Percentiles rank a stretch among this genome's conserved stretches.
Conservation (phyloP, 2,113 vertebrate genomes). For the Ceyx cyanopectus region DNA sequence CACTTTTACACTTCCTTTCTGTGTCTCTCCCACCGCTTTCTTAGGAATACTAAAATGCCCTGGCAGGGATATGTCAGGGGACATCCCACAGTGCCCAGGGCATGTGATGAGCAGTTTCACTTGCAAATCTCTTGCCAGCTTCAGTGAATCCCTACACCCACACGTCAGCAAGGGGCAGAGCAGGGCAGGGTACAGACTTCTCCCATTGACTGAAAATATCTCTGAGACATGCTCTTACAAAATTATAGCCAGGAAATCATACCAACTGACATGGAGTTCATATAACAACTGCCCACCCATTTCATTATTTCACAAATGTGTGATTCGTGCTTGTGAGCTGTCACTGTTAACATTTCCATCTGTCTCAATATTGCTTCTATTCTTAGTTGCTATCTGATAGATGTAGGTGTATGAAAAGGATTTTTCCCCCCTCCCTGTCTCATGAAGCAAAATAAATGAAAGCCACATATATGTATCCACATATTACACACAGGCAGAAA, state of each 20-base stretch:
- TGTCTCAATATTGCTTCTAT: slow-evolving; percentile 76
- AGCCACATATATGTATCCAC: slow-evolving; percentile 1
- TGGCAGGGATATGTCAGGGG: neutral
- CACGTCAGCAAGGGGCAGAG: neutral
- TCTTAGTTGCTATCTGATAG: slow-evolving; percentile 68
- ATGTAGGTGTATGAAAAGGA: slow-evolving; percentile 70
- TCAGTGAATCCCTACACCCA: slow-evolving; percentile 50
- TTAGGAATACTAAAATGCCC: neutral
- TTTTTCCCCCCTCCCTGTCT: slow-evolving; percentile 33
- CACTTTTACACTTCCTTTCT: neutral
- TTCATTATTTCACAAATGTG: slow-evolving; percentile 76
- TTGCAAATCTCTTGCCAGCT: neutral
- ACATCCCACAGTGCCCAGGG: neutral
- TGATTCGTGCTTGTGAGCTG: slow-evolving; percentile 75
- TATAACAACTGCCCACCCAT: slow-evolving; percentile 75
- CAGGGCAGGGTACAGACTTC: neutral
- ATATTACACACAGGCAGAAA: neutral
- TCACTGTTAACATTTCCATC: slow-evolving; percentile 75
- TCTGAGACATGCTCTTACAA: slow-evolving; percentile 46
- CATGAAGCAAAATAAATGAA: slow-evolving; percentile 35
- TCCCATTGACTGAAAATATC: slow-evolving; percentile 61
- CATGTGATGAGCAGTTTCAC: neutral
- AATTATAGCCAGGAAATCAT: slow-evolving; percentile 59
- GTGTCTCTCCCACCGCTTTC: neutral
- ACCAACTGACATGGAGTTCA: slow-evolving; percentile 57